Conservation (phyloP, 2,888 invertebrate genomes). For the Agonopterix alstromeriana region DNA sequence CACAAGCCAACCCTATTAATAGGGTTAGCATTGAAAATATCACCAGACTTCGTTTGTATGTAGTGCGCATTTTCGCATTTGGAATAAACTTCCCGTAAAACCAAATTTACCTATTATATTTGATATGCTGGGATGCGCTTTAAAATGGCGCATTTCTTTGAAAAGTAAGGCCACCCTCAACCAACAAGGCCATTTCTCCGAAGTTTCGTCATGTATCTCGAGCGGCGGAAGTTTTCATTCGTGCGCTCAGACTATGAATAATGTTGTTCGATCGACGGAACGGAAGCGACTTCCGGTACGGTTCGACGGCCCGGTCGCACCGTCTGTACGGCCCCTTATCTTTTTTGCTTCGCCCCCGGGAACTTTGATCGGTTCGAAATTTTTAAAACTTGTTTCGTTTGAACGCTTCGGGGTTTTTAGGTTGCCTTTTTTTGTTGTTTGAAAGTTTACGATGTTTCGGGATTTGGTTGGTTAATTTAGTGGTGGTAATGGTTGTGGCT, state of each 20-base stretch:
- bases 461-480: background rate
- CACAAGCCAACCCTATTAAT: no score
- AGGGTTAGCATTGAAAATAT: no score
- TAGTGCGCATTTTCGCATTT: no score
- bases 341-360: conserved; percentile 25
- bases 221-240: conserved; percentile 39
- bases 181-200: conserved; percentile 28
- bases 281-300: conserved; percentile 38
- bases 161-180: conserved; percentile 13
- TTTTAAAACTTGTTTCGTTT: conserved; percentile 30
- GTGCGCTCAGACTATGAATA: conserved; percentile 41
- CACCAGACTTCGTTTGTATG: no score
- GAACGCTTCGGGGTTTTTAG: conserved; percentile 8
- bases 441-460: background rate
- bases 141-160: no score
- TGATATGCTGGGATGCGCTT: no score
- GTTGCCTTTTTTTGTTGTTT: background rate
- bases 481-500: no score
- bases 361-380: conserved; percentile 39
- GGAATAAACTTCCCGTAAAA: no score
- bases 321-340: conserved; percentile 31
- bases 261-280: conserved; percentile 30
- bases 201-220: conserved; percentile 27
- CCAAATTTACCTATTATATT: no score
- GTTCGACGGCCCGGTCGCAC: conserved; percentile 14